Evolutionary conservation across 2,113 vertebrate species (phyloP), one percentile per base, ranked within the genome.

Genomic region (Chaetorhynchus papuensis): DNA sequence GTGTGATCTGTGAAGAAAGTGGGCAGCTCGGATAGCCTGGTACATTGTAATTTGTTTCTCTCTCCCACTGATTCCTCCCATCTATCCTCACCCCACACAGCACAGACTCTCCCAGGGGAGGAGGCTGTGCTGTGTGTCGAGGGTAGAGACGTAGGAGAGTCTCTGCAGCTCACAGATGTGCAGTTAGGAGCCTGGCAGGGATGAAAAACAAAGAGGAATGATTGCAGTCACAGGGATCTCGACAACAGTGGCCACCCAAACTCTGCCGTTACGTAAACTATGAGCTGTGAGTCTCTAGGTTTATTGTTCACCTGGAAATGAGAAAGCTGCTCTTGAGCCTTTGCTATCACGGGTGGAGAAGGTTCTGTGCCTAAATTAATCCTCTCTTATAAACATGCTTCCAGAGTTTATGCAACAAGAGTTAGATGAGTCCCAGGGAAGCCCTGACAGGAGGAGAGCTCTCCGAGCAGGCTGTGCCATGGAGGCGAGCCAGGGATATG

Each of bases 391-490:
- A 96, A 96, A 96, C 96, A 96, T 44, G 65, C 91, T 90, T 75
- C 84, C 65, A 82, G 77, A 98, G 97, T 98, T 98, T 98, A 97
- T 96, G 70, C 72, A 95, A 57, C 37, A 57, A 79, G 77, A 77
- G 57, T 69, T 88, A 97, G 96, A 98, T 77, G 91, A 96, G 94
- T 97, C 77, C 94, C 96, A 96, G 97, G 95, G 90, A 96, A 90
- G 60, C 68, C 82, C 90, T 96, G 89, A 71, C 83, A 93, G 72
- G 61, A 72, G 71, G 42, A 88, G 71, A 89, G 79, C 61, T 89
- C 83, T 95, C 88, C 64, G 87, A 69, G 70, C 20, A 56, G 80
- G 50, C 90, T 72, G 54, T 49, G 74, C 89, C 35, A 6, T 23
- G 93, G 87, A 94, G 83, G 50, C 1, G 0, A 97, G 94, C 97